Base-by-base conservation (phyloP, 2,113 vertebrate species). In the Thinocorus orbignyianus region DNA sequence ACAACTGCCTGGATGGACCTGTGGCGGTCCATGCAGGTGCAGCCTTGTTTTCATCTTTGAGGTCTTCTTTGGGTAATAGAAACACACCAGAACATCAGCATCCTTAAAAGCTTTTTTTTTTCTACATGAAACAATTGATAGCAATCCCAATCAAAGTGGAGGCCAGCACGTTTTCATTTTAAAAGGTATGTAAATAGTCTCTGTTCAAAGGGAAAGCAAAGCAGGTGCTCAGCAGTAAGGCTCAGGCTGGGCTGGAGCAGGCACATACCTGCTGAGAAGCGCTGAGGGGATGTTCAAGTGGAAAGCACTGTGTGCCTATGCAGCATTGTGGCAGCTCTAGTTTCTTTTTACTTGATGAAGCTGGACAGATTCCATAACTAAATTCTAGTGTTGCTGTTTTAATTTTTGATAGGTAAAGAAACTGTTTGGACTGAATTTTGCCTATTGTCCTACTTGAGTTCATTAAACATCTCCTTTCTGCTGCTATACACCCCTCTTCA, bases 101-200 rank as follows among this genome's bases (percentile, higher is more conserved):
- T 41, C 70, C 24, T 57, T 64, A 80, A 72, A 85, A 77, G 19
- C 30, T 88, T 41, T 17, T 17, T 95, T 78, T 79, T 72, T 74
- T 72, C 61, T 77, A 7, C 5, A 2, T 55, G 76, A 52, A 85
- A 42, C 60, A 58, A 51, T 18, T 71, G 65, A 25, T 0, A 3
- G 20, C 49, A 86, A 8, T 77, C 37, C 37, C 28, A 52, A 23
- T 79, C 16, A 41, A 65, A 94, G 82, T 7, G 37, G 35, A 76
- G 0, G 4, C 57, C 70, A 42, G 42, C 31, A 30, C 0, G 0
- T 37, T 94, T 81, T 62, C 8, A 6, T 71, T 89, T 48, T 87
- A 39, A 84, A 62, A 87, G 39, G 16, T 62, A 30, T 30, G 64
- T 66, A 84, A 74, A 71, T 74, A 35, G 28, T 46, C 8, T 37